phyloP scores from a whole-genome alignment of 2,888 invertebrate species.

The Melanargia galathea region DNA sequence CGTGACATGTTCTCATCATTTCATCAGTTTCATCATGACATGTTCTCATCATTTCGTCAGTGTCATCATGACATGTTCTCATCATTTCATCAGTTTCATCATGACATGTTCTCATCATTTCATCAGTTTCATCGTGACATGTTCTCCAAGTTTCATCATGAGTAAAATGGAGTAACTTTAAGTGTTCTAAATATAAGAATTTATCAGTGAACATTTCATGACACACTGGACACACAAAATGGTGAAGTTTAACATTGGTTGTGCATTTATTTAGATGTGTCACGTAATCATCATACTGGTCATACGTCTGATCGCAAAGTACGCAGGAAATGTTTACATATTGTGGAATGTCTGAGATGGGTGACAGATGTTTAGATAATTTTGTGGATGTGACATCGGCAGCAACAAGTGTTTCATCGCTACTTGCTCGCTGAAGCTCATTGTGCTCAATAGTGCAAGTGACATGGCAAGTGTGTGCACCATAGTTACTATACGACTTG shows the following conservation, averaged over 20 bases:
- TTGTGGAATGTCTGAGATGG: constrained; percentile 44
- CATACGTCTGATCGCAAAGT: constrained; percentile 71
- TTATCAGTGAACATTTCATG: constrained; percentile 74
- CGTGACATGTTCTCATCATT: not conserved
- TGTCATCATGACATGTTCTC: constrained; percentile 40
- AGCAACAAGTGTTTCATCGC: constrained; percentile 74
- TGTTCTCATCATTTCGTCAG: constrained; percentile 41
- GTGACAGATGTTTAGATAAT: constrained; percentile 40
- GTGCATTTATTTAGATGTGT: constrained; percentile 72
- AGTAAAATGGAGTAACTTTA: constrained; percentile 61
- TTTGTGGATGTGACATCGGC: constrained; percentile 54
- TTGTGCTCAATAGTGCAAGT: constrained; percentile 74
- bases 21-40: constrained; percentile 40
- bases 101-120: constrained; percentile 40
- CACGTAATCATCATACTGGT: constrained; percentile 68
- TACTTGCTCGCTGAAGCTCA: constrained; percentile 64
- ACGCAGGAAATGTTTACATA: constrained; percentile 66
- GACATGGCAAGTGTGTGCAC: constrained; percentile 68
- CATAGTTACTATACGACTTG: constrained; percentile 65
- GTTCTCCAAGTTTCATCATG: constrained; percentile 41
- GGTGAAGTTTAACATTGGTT: constrained; percentile 74
- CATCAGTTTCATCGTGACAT: constrained; percentile 43
- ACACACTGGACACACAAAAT: constrained; percentile 73
- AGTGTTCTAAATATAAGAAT: constrained; percentile 64
- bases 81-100: constrained; percentile 45